phyloP scores from a whole-genome alignment of 1,140 invertebrate species.

The Drosophila auraria region DNA sequence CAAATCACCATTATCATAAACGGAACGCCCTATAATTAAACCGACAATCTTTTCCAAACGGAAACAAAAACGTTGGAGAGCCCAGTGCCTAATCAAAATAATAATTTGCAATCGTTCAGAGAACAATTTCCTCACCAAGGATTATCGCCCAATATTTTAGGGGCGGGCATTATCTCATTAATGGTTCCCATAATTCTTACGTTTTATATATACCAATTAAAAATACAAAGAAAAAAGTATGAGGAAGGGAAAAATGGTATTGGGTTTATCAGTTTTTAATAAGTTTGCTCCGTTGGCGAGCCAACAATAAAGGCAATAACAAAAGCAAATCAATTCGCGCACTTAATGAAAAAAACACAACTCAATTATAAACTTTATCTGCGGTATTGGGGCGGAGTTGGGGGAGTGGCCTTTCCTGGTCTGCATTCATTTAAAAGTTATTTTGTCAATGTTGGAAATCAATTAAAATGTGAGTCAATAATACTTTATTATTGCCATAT shows the following conservation, averaged over 20 bases:
- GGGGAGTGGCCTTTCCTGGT: conserved; percentile 12
- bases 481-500: conserved; percentile 65
- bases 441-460: conserved; percentile 71
- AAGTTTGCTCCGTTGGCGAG: conserved; percentile 65
- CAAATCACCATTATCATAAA: conserved; percentile 15
- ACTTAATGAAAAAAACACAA: conserved; percentile 82
- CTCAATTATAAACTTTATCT: conserved; percentile 81
- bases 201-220: conserved; percentile 47
- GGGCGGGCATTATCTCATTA: conserved; percentile 26
- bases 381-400: conserved; percentile 9
- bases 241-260: conserved; percentile 10
- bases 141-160: conserved; percentile 26
- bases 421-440: conserved; percentile 57
- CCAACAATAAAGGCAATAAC: conserved; percentile 42
- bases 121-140: conserved; percentile 61
- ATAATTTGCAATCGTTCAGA: conserved; percentile 72
- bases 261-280: conserved; percentile 79
- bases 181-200: conserved; percentile 40
- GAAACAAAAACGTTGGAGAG: conserved; percentile 13
- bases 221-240: conserved; percentile 8
- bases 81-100: conserved; percentile 39
- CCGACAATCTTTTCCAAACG: conserved; percentile 20
- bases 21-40: conserved; percentile 9
- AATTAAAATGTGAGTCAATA: conserved; percentile 79
- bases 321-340: conserved; percentile 75